These are phyloP conservation scores for Salvelinus fontinalis DNA, from an alignment of 2,113 vertebrate genomes.

Conservation along the genomic window DNA sequence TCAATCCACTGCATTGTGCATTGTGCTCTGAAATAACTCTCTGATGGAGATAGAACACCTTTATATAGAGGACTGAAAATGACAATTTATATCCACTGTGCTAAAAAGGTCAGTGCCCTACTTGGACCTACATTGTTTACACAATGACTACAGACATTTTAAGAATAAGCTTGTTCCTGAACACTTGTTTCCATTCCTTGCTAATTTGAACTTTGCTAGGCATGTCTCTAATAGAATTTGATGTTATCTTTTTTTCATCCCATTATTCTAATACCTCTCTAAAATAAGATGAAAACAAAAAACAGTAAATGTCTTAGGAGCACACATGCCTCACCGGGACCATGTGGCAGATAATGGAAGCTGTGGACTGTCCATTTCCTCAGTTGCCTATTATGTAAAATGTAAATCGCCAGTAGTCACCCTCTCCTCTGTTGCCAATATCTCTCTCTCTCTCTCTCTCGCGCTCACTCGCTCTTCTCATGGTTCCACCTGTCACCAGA, in stretches of 20 bases:
- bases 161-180: background rate
- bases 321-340: background rate
- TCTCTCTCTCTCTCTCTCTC: too few relatives aligned
- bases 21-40: slow-evolving; percentile 55
- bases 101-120: slow-evolving; percentile 41
- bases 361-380: too few relatives aligned
- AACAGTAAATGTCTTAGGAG: background rate
- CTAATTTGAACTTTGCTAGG: too few relatives aligned
- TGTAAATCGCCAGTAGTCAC: too few relatives aligned
- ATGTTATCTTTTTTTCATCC: background rate
- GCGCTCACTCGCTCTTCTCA: too few relatives aligned
- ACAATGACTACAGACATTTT: background rate
- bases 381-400: too few relatives aligned
- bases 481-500: too few relatives aligned
- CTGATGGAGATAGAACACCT: slow-evolving; percentile 26
- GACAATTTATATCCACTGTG: slow-evolving; percentile 40
- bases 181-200: background rate
- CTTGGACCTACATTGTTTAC: slow-evolving; percentile 27
- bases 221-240: background rate
- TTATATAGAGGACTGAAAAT: slow-evolving; percentile 41
- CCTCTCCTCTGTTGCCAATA: too few relatives aligned
- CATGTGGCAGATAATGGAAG: too few relatives aligned
- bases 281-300: background rate
- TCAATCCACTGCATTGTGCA: slow-evolving; percentile 43
- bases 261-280: background rate